A percentile compares a stretch with the other conserved stretches of the same genome.
These are phyloP conservation scores for Pangasianodon hypophthalmus DNA, from an alignment of 2,113 vertebrate genomes.

Conservation along the genomic window DNA sequence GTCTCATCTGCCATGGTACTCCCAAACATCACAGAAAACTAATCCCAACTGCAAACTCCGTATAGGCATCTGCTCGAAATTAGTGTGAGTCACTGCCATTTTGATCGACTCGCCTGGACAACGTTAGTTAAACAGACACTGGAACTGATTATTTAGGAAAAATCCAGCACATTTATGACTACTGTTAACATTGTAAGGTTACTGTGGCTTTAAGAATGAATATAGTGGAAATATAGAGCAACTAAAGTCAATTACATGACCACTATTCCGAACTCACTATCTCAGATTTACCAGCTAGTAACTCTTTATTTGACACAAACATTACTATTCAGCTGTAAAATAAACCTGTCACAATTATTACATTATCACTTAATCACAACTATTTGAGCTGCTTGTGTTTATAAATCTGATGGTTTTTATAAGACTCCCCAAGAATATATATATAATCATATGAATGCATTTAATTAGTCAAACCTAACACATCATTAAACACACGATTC, in stretches of 20 bases:
- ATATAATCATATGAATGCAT: neutral
- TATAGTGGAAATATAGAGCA: constrained; percentile 20
- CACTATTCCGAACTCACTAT: neutral
- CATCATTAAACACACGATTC: neutral
- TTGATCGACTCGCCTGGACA: constrained; percentile 63
- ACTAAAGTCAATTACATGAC: neutral
- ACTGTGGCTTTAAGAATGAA: constrained; percentile 36
- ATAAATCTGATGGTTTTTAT: neutral
- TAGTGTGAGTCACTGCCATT: constrained; percentile 71
- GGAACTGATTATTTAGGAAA: constrained; percentile 67
- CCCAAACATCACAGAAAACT: constrained; percentile 81
- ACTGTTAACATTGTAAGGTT: neutral
- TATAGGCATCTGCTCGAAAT: constrained; percentile 83
- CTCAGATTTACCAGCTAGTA: neutral
- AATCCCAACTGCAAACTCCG: constrained; percentile 79
- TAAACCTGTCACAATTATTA: neutral
- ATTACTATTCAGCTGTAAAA: neutral
- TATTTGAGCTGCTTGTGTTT: neutral
- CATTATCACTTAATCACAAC: neutral
- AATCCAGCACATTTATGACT: constrained; percentile 63
- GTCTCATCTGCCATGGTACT: constrained; percentile 54
- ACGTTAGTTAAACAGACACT: constrained; percentile 68
- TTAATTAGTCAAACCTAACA: neutral
- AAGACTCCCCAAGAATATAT: neutral
- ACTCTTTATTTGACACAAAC: neutral